phyloP scores from a whole-genome alignment of 1,140 invertebrate species.

The Brachystomella parvula region DNA sequence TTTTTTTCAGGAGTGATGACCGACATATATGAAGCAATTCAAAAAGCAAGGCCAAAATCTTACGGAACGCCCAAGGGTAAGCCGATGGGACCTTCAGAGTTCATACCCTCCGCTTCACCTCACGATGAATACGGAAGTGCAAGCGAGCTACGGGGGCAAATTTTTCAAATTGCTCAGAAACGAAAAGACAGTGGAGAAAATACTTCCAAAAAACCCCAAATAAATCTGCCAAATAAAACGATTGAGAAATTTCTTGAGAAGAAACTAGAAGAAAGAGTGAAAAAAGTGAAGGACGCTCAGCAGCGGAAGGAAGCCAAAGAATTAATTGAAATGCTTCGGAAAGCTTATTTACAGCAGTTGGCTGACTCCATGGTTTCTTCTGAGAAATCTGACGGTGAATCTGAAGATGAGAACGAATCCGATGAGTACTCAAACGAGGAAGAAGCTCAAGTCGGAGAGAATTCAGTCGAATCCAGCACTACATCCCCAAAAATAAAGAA shows the following conservation, averaged over 20 bases:
- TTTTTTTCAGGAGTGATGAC: conserved; percentile 1
- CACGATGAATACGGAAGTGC: background rate
- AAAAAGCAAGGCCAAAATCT: background rate
- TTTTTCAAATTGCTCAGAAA: background rate
- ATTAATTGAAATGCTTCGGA: conserved; percentile 27
- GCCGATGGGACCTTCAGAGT: background rate
- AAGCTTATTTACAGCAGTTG: conserved; percentile 33
- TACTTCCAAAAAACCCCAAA: background rate
- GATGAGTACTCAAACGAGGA: background rate
- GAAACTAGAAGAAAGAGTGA: conserved; percentile 22
- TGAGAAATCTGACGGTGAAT: background rate
- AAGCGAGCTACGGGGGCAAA: background rate
- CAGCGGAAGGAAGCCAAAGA: conserved; percentile 26
- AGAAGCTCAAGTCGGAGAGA: background rate
- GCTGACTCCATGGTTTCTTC: conserved; percentile 21
- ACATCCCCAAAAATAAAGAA: background rate
- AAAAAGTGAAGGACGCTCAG: conserved; percentile 17
- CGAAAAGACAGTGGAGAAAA: background rate
- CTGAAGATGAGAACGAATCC: background rate
- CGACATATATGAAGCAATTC: background rate
- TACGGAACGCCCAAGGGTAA: background rate
- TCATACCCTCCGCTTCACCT: background rate
- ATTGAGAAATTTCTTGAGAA: conserved; percentile 32
- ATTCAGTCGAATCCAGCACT: background rate
- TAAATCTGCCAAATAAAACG: conserved; percentile 22